Base-by-base conservation (phyloP, 1,140 invertebrate genomes). In the Propsilocerus akamusi region DNA sequence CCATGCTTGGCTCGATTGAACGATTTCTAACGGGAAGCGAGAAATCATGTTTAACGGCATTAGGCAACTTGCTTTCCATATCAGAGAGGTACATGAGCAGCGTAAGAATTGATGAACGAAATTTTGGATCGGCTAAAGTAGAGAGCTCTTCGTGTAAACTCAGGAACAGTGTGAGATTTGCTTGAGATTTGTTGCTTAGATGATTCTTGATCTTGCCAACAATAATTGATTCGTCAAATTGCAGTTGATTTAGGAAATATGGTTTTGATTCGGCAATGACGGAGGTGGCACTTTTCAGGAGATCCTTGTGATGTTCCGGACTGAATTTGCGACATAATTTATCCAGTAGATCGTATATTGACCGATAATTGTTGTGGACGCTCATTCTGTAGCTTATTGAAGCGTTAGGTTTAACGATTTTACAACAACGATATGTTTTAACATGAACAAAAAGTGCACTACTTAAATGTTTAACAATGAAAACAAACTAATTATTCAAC, bases 191-290 rank as follows among this genome's bases (percentile, higher is more conserved):
- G 10, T 26, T 48, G 25, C 47, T 41, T 11, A 58, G 50, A n/a
- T 59, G 54, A 46, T 51, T 50, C 20, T 53, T 48, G 12, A 54
- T 53, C 28, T 57, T 55, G 7, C 54, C 37, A 25, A 59, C 3
- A 20, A 56, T 41, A 1, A 54, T 37, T 6, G 54, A 41, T 41
- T 60, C 58, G 23, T 57, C 52, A 20, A 41, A 50, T 2, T 53
- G 54, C 14, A 55, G 25, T 10, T 23, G 17, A 25, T 14, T 52
- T 7, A 25, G 48, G 5, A 52, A 52, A 26, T 56, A 53, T 11
- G 47, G 51, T 3, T 56, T 57, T 17, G 48, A 53, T 24, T 55
- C 50, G 1, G 48, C 52, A 51, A 61, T 55, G 48, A 56, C 59
- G n/a, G 57, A 48, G n/a, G 55, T 50, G 3, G 57, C 55, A 47